A percentile compares a stretch with the other conserved stretches of the same genome.
These are phyloP conservation scores for Engystomops pustulosus DNA, from an alignment of 2,113 vertebrate species.

Conservation along the genomic window DNA sequence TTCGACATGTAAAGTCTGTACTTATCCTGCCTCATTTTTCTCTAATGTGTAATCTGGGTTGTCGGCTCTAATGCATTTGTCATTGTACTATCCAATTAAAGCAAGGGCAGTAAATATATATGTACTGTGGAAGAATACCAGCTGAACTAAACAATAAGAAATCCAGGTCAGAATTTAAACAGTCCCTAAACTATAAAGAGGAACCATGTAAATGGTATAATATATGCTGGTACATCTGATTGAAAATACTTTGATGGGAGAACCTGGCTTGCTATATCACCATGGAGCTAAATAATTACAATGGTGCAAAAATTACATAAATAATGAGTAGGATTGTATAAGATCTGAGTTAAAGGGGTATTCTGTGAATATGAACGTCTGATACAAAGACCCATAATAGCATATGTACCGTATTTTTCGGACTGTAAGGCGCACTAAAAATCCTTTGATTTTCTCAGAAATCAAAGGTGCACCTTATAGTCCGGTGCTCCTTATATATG, in stretches of 20 bases:
- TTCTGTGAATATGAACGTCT: too few species aligned
- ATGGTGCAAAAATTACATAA: not conserved
- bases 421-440: too few species aligned
- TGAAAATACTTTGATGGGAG: not conserved
- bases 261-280: not conserved
- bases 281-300: not conserved
- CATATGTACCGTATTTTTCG: too few species aligned
- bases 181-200: not conserved
- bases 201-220: not conserved
- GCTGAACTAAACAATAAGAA: constrained; percentile 46
- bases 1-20: constrained; percentile 39
- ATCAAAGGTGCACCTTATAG: too few species aligned
- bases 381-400: too few species aligned
- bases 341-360: too few species aligned
- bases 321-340: not conserved
- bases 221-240: not conserved
- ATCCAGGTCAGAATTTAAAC: constrained; percentile 21
- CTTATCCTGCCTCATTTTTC: constrained; percentile 45
- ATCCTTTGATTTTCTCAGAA: too few species aligned
- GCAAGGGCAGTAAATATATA: constrained; percentile 49
- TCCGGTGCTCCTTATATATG: too few species aligned
- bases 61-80: constrained; percentile 47
- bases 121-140: constrained; percentile 39
- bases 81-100: constrained; percentile 52
- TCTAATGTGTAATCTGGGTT: constrained; percentile 54